Conservation (phyloP, 2,113 vertebrate species). For the Fregata magnificens region DNA sequence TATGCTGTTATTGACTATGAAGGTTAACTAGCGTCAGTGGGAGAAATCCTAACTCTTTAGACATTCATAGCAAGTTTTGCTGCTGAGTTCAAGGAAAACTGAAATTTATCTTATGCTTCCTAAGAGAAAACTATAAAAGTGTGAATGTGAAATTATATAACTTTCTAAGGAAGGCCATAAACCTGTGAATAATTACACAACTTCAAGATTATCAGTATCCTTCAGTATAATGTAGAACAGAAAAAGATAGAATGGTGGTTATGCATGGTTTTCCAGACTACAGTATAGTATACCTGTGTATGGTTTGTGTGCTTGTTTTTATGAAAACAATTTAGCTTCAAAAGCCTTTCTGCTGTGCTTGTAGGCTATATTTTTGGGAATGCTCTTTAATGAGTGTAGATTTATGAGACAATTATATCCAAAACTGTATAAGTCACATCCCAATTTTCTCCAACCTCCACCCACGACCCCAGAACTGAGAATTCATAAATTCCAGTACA, state of each 20-base stretch:
- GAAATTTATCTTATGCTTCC: not conserved
- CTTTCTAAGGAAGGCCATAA: not conserved
- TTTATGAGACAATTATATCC: not conserved
- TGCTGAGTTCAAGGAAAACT: not conserved
- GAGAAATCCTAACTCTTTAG: not conserved
- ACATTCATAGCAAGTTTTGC: not conserved
- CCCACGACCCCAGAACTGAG: not conserved
- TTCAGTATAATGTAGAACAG: not conserved
- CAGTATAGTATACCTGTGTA: not conserved
- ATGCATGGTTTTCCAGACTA: not conserved
- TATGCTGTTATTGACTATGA: not conserved
- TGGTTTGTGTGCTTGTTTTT: not conserved
- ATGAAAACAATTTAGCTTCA: not conserved
- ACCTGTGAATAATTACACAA: not conserved
- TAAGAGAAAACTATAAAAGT: not conserved
- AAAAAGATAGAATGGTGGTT: not conserved
- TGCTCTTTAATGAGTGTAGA: not conserved
- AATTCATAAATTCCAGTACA: not conserved
- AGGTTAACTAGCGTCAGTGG: not conserved
- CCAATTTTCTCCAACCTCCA: accelerated
- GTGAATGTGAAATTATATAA: not conserved
- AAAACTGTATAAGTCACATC: not conserved
- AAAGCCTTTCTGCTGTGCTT: not conserved
- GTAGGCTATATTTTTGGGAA: not conserved
- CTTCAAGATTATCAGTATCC: not conserved